Evolutionary conservation across 2,113 vertebrate genomes (phyloP), one percentile per base, ranked within the genome.

Genomic region (Phocoena sinus): DNA sequence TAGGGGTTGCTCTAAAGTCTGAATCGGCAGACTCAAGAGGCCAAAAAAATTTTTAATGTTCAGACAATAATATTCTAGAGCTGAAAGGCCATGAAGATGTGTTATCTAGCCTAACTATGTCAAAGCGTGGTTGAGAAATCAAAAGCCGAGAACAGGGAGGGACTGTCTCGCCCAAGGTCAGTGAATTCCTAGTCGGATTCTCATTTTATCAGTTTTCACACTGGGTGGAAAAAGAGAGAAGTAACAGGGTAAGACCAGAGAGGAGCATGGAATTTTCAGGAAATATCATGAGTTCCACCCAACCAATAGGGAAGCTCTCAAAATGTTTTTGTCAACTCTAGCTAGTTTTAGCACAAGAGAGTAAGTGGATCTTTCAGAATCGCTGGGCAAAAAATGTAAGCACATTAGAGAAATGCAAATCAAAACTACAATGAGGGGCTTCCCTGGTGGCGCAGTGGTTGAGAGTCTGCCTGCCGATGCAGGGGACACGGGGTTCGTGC

Each of bases 71-170:
- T 77, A 92, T 36, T 76, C 90, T 41, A 90, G 53, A 90, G 88
- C 74, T 87, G 60, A 95, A 90, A 79, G 80, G 28, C 33, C 81
- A 82, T 5, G 41, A 90, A 77, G 62, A 63, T 36, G 4, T 79
- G 88, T 92, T 79, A 91, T 89, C 73, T 87, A 60, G 70, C 73
- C 86, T 93, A 95, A 91, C 58, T 67, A 87, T 94, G 92, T 97
- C 91, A 92, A 91, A 84, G 36, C 33, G 8, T 63, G 70, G 31
- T 63, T 95, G 91, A 94, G 94, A 74, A 96, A 97, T 87, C 80
- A 88, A 94, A 83, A 95, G 36, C 31, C 80, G 85, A 74, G 63
- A 68, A 82, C 38, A 71, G 31, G 25, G 31, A 44, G 18, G 47
- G 47, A 58, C 44, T 65, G 68, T 53, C 60, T 82, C 3, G 0